Evolutionary conservation across 2,797 vertebrate species (phyloP), one percentile per base, ranked within the genome.

Genomic region (Etheostoma nigrum): DNA sequence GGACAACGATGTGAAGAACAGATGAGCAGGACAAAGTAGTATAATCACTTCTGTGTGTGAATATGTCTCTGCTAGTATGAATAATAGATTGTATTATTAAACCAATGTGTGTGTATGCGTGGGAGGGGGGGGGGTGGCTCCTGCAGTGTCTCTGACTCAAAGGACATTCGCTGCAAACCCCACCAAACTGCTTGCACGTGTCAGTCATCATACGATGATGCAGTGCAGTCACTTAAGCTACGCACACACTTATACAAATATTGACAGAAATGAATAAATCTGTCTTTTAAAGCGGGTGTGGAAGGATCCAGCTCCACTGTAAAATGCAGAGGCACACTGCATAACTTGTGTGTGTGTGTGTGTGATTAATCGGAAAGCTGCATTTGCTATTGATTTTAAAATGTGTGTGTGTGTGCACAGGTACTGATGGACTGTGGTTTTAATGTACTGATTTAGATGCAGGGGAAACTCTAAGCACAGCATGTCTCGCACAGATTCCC

Each of bases 401-500:
- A 72, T 63, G n/a, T 77, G 65, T 60, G 80, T 60, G 80, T 53
- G 61, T 53, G 36, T n/a, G 42, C 61, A 4, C 2, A 33, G 66
- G 71, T 18, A 23, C 78, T 83, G 81, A 83, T 5, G 25, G 70
- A 85, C 82, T 82, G 61, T 30, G 13, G 81, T 80, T 90, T 93
- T 91, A 92, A 94, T 93, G 89, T 73, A 88, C 81, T 89, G 85
- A 86, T 93, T 93, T 91, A 89, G 90, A 93, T 93, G 88, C 92
- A 89, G 79, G 65, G 67, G 70, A 65, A 86, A 84, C 74, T 88
- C 55, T 49, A 45, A 79, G 88, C 81, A 63, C 82, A 87, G 84
- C 81, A 79, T 68, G 80, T 78, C 86, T 87, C 69, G 76, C 51
- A 65, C 52, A 68, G 49, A 81, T 86, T 93, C 89, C 87, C 88